phyloP scores from a whole-genome alignment of 2,797 vertebrate genomes.

The Ambastaia sidthimunki region DNA sequence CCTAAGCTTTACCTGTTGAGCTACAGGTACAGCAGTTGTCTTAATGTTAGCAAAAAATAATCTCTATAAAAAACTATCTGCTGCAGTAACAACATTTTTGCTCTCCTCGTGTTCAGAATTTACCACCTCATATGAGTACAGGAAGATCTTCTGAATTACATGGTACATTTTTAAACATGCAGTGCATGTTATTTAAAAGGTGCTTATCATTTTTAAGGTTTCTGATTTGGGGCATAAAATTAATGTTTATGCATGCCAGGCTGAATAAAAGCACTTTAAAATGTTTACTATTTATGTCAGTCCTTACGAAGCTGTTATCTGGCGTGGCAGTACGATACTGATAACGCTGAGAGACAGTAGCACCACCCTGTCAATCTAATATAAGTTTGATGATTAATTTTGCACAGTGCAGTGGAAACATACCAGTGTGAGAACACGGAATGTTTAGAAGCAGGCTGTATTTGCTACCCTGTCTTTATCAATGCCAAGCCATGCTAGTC shows the following conservation, averaged over 20 bases:
- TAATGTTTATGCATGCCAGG: background rate
- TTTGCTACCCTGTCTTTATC: conserved; percentile 23
- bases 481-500: conserved; percentile 30
- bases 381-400: conserved; percentile 26
- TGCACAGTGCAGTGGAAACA: conserved; percentile 28
- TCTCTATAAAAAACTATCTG: background rate
- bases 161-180: conserved; percentile 11
- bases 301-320: background rate
- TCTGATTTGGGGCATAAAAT: background rate
- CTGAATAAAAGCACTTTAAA: background rate
- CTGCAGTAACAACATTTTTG: background rate
- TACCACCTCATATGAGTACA: background rate
- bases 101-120: background rate
- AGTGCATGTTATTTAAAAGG: background rate
- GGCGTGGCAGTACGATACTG: background rate
- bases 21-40: background rate
- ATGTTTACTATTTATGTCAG: background rate
- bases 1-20: background rate
- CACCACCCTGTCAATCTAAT: conserved; percentile 35
- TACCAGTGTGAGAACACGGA: background rate
- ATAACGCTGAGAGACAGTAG: background rate
- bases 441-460: conserved; percentile 19
- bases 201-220: background rate
- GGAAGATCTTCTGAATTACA: background rate
- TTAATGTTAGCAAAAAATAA: background rate